phyloP scores from a whole-genome alignment of 2,113 vertebrate species.

The Melanotaenia duboulayi region DNA sequence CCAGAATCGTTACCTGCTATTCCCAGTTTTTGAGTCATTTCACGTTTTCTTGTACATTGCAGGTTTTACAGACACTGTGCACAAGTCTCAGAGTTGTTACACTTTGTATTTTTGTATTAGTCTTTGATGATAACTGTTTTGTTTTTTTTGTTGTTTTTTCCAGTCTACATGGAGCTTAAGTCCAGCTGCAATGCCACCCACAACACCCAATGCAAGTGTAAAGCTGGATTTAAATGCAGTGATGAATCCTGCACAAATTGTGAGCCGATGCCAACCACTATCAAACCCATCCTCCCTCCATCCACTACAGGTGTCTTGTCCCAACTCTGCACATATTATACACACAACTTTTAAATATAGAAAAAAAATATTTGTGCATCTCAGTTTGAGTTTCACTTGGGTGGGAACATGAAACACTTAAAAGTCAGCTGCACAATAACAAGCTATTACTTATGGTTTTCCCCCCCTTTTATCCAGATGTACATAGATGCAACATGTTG shows the following conservation, averaged over 20 bases:
- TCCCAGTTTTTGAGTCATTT: constrained; percentile 41
- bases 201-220: constrained; percentile 69
- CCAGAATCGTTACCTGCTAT: constrained; percentile 10
- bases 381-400: neutral
- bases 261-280: neutral
- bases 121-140: neutral
- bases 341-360: neutral
- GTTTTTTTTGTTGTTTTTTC: too few species aligned
- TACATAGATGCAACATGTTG: neutral
- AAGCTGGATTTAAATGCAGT: constrained; percentile 60
- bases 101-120: neutral
- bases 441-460: too few species aligned
- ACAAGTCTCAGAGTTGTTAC: neutral
- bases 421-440: neutral
- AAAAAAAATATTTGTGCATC: neutral
- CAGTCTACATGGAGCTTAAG: constrained; percentile 54
- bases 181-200: neutral
- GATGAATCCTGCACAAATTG: constrained; percentile 46
- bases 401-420: neutral
- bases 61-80: neutral
- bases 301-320: constrained; percentile 33
- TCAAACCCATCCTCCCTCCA: neutral
- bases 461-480: too few species aligned
- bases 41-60: constrained; percentile 1
- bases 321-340: neutral